Evolutionary conservation across 2,113 vertebrate genomes (phyloP), one percentile per base, ranked within the genome.

Genomic region (Melanocharis versteri): DNA sequence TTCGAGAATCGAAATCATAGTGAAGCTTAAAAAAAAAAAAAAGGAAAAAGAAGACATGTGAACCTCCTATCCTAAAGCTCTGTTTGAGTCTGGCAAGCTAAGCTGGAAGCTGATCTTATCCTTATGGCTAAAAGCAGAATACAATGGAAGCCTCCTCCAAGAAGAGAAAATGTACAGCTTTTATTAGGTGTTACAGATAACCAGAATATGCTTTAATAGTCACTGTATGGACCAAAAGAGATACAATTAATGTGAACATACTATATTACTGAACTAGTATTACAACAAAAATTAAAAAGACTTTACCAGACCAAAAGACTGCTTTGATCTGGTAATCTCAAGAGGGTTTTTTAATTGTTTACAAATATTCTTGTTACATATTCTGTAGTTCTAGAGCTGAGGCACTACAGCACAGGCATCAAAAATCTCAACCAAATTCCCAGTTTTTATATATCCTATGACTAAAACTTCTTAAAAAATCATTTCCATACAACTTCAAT

Each of bases 151-250:
- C 50, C 40, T 87, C 16, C 19, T 45, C 44, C 56, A 64, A 40
- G 69, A 75, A 80, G 64, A 70, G 11, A 86, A 53, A 82, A 92
- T 80, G 23, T 93, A 78, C 47, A 92, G 45, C 33, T 84, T 96
- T 96, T 96, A 94, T 93, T 96, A 87, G 35, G 30, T 88, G n/a
- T 91, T 88, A 85, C 48, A 90, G 89, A 35, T 54, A 91, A 80
- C 23, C 65, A 60, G 10, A 89, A 33, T 82, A 92, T 57, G 69
- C 37, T 82, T 84, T 65, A 89, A 65, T 62, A 70, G 62, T 81
- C 75, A 40, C 22, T 78, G 33, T 40, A 64, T 39, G 44, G 69
- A 83, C n/a, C 65, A 89, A 76, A 58, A 88, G 72, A 90, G 20
- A 76, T 35, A 78, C 53, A 81, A 50, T 56, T 72, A 88, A 81